Conservation (phyloP, 2,113 vertebrate species). For the Meriones unguiculatus region DNA sequence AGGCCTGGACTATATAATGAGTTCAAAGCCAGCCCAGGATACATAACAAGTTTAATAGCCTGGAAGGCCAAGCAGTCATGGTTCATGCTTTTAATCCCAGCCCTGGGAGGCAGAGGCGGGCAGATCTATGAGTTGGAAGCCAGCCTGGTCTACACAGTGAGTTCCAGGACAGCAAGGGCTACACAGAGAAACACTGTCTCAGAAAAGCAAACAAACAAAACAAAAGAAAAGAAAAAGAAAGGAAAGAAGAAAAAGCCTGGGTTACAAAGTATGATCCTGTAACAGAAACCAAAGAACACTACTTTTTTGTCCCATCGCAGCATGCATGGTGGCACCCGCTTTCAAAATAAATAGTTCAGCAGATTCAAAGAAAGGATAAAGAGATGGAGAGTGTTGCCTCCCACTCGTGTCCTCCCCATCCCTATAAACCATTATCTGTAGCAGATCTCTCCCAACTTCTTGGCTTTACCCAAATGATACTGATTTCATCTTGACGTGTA, state of each 20-base stretch:
- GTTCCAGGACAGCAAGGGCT: too few species aligned
- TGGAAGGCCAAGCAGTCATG: too few species aligned
- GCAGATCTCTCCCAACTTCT: not conserved
- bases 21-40: not conserved
- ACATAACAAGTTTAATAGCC: not conserved
- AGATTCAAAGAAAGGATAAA: not conserved
- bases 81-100: too few species aligned
- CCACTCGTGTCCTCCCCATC: too few species aligned
- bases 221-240: too few species aligned
- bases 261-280: not conserved
- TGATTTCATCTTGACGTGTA: conserved; percentile 7
- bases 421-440: not conserved
- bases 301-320: not conserved
- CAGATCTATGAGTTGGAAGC: too few species aligned
- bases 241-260: not conserved
- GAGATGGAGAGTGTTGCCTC: not conserved
- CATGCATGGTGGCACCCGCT: too few species aligned
- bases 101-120: too few species aligned
- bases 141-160: not conserved
- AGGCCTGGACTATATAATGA: not conserved
- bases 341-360: not conserved
- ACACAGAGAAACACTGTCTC: too few species aligned
- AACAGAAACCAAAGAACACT: not conserved
- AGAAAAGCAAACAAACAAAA: not conserved
- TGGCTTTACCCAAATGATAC: not conserved